phyloP scores from a whole-genome alignment of 1,140 invertebrate species.

The Megalopta genalis region DNA sequence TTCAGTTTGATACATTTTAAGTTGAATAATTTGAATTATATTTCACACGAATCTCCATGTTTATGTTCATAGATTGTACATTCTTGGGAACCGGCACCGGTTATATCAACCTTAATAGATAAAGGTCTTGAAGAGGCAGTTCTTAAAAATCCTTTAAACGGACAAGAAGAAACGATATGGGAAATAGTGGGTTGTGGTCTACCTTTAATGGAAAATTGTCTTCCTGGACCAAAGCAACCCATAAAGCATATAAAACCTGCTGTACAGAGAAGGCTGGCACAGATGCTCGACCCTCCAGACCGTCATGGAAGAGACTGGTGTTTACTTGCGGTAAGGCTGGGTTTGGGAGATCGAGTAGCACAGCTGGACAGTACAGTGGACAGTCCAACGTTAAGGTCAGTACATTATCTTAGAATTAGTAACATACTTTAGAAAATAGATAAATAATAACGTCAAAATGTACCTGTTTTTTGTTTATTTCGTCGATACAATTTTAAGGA shows the following conservation, averaged over 20 bases:
- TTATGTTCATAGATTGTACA: constrained; percentile 75
- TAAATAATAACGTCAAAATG: no score
- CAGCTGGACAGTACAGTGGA: constrained; percentile 76
- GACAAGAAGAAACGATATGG: constrained; percentile 84
- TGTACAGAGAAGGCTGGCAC: constrained; percentile 81
- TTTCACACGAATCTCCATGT: background rate
- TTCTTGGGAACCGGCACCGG: constrained; percentile 82
- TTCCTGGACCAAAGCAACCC: constrained; percentile 73
- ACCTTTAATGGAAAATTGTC: constrained; percentile 72
- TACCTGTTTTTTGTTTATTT: no score
- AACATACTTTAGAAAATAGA: no score
- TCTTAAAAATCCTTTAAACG: constrained; percentile 83
- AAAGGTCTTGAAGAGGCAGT: constrained; percentile 76
- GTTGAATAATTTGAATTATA: background rate
- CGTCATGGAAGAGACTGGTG: constrained; percentile 91
- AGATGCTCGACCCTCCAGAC: constrained; percentile 88
- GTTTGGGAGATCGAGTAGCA: constrained; percentile 79
- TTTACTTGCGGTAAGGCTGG: constrained; percentile 87
- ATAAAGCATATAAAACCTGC: constrained; percentile 77
- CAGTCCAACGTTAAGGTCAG: constrained; percentile 75
- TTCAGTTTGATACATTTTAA: background rate
- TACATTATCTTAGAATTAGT: background rate
- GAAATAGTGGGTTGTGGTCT: constrained; percentile 86
- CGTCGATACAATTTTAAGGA: no score
- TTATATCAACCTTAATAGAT: constrained; percentile 83